Base-by-base conservation (phyloP, 2,797 vertebrate genomes). In the Eulemur albifrons region DNA sequence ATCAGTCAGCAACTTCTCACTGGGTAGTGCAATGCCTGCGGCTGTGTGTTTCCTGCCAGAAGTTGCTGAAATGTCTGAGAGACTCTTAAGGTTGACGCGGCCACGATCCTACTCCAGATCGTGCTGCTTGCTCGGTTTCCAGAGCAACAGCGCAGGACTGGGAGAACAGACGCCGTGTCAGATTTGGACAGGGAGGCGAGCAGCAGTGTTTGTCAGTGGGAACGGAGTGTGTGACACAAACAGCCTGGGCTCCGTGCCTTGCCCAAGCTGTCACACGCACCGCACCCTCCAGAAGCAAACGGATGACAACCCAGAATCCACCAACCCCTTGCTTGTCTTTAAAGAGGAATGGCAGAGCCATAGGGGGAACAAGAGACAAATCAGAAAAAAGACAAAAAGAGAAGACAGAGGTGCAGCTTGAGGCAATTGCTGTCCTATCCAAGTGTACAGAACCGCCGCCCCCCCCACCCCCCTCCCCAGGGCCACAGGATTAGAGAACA, bases 201-300 rank as follows among this genome's bases (percentile, higher is more conserved):
- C 87, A 79, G 63, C 86, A 38, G 61, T 75, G 80, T 79, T 84
- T 94, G 93, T 92, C 35, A 8, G 54, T 80, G 65, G 92, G 84
- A 90, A 92, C 2, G 3, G 88, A 84, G 84, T 35, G 84, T 40
- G 80, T 72, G 97, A 83, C 90, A 92, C 86, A 72, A 79, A 95
- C 79, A 93, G 65, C 80, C 83, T 95, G 87, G 95, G 89, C 81
- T n/a, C 48, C 0, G 0, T 4, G 83, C 92, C 72, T 83, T 10
- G 7, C 84, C 69, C 73, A 67, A 90, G 79, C 93, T 95, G 81
- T 72, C 63, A 23, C 40, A 35, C 0, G 5, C 20, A 40, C 54
- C 32, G 14, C n/a, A 52, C 72, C 61, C 87, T 92, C 90, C 83
- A 90, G 93, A 27, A 89, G 93, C 93, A 90, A 87, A 87, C 70